Evolutionary conservation across 2,888 invertebrate species (phyloP).

Genomic region (Ophion ellenae): DNA sequence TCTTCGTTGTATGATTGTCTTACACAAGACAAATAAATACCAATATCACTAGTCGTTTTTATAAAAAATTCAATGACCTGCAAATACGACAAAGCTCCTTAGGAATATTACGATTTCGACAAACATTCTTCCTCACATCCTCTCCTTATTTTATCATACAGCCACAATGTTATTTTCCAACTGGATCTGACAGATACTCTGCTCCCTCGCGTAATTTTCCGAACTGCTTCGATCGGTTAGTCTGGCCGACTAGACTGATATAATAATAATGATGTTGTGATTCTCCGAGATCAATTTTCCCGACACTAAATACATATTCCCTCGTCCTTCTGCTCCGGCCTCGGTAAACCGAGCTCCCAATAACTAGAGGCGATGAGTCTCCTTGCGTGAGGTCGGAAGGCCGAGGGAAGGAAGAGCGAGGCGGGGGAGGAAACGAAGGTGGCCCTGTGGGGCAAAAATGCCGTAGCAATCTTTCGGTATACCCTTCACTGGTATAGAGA

Average conservation of each 20-base stretch:
- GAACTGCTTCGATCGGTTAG: background rate
- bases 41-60: no score
- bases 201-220: background rate
- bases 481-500: constrained; percentile 54
- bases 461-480: constrained; percentile 20
- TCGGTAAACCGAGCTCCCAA: constrained; percentile 31
- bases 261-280: constrained; percentile 40
- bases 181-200: background rate
- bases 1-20: no score
- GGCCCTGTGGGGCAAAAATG: constrained; percentile 40
- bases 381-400: constrained; percentile 56
- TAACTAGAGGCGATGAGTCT: constrained; percentile 42
- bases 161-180: background rate
- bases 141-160: background rate
- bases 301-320: constrained; percentile 15
- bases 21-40: no score
- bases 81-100: no score
- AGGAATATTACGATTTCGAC: no score
- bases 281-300: constrained; percentile 24
- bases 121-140: background rate
- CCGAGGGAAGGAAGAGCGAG: constrained; percentile 15
- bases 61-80: no score
- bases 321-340: background rate
- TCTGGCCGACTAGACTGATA: background rate
- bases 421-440: constrained; percentile 5